Evolutionary conservation across 2,888 invertebrate species (phyloP).

Genomic region (Geophilus truncorum): DNA sequence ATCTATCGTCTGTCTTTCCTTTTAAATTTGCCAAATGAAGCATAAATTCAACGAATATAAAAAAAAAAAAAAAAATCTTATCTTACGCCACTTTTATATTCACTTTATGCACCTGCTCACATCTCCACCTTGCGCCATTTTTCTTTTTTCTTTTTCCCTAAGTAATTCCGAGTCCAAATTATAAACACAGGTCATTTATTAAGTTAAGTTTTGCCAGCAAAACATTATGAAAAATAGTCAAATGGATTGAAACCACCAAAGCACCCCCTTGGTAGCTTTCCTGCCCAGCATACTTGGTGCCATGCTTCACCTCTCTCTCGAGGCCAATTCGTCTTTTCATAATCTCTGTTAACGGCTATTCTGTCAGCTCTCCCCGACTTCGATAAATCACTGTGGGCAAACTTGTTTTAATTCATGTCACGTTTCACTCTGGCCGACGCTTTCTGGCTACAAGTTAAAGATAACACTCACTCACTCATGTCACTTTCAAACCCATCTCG

Average conservation of each 20-base stretch:
- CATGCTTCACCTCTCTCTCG: conserved; percentile 25
- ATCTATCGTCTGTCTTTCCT: conserved; percentile 5
- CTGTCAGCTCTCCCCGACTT: conserved; percentile 27
- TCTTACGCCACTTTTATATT: background rate
- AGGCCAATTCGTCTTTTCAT: conserved; percentile 27
- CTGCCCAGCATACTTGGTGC: conserved; percentile 18
- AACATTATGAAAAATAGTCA: conserved; percentile 12
- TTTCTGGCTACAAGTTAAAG: conserved; percentile 3
- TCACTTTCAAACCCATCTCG: background rate
- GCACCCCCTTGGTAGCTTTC: conserved; percentile 24
- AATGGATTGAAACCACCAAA: conserved; percentile 21
- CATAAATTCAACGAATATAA: background rate
- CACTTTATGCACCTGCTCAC: background rate
- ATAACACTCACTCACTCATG: conserved; percentile 25
- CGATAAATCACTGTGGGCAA: conserved; percentile 20
- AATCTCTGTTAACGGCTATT: conserved; percentile 27
- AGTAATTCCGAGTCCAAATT: background rate
- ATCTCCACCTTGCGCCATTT: background rate
- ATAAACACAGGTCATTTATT: conserved; percentile 4
- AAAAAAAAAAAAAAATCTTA: conserved; percentile 8
- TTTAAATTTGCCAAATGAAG: conserved; percentile 22
- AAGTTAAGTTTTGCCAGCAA: conserved; percentile 5
- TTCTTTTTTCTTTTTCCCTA: background rate
- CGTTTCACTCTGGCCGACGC: conserved; percentile 18
- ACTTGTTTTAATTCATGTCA: conserved; percentile 27